Base-by-base conservation (phyloP, 2,888 invertebrate species). In the Drosophila barbarae region DNA sequence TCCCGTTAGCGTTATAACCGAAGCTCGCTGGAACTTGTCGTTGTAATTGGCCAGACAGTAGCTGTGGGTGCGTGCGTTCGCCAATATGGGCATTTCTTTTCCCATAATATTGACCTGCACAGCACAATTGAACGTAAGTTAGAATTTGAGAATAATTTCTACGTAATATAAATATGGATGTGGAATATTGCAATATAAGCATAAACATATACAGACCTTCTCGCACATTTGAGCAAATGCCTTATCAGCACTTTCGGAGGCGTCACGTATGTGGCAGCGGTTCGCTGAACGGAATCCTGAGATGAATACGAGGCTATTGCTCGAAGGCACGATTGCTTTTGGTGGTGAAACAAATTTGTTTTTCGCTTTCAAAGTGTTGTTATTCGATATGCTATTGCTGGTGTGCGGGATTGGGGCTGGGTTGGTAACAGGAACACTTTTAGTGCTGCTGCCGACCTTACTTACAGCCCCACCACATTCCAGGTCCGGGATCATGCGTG, bases 251-350 rank as follows among this genome's bases (percentile, higher is more conserved):
- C 26, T 1, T 59, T 54, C 50, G 36, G 61, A 67, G 12, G 59
- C 64, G 8, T 63, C 63, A 9, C 76, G 76, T 1, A 82, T 15
- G 21, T 54, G 55, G 23, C 79, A 82, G 15, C 61, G 57, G 58
- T 82, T 76, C 2, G 70, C 7, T 0, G 68, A 70, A 4, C 23
- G 12, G 39, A 77, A 81, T 12, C 59, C 59, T 0, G 26, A 50
- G 1, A 82, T 13, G 34, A 30, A 58, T 9, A 77, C 68, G 21
- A 49, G 5, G n/a, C 56, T 67, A 4, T 66, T 51, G 38, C n/a
- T 70, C 6, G 18, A 8, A 8, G 77, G 77, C 58, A 63, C 36
- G 0, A n/a, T 9, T 4, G 42, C 44, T 15, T 30, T 23, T 0
- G 58, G 50, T 4, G 41, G 52, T 3, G 5, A 3, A 28, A 3